A percentile compares a stretch with the other conserved stretches of the same genome.
These are phyloP conservation scores for Macquaria australasica DNA, from an alignment of 2,113 vertebrate genomes.

Conservation along the genomic window DNA sequence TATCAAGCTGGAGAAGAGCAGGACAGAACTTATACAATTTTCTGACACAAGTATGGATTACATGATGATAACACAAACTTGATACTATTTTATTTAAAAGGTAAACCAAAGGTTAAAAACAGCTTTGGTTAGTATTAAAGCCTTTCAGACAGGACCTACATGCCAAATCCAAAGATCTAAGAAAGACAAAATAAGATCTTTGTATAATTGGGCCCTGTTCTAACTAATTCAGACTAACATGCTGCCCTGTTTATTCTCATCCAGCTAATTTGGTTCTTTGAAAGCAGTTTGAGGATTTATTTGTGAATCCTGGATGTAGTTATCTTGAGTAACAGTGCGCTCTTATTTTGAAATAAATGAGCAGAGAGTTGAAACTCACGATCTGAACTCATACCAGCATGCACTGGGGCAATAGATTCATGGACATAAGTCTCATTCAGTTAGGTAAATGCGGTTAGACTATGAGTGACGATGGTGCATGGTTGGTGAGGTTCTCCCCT, in stretches of 20 bases:
- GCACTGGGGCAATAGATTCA: too few species aligned
- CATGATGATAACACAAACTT: not conserved
- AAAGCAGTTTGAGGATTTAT: too few species aligned
- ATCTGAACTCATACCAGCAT: too few species aligned
- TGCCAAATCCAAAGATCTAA: not conserved
- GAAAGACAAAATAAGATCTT: not conserved
- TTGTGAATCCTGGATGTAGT: not conserved
- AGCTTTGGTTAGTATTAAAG: not conserved
- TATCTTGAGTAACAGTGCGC: not conserved
- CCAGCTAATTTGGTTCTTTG: not conserved
- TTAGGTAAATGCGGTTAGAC: too few species aligned
- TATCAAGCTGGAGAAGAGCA: not conserved
- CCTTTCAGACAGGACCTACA: not conserved
- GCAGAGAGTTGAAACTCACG: too few species aligned
- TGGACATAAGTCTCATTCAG: too few species aligned
- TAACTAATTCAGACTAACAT: not conserved
- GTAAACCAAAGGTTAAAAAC: not conserved
- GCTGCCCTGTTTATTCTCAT: too few species aligned
- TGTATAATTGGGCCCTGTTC: not conserved
- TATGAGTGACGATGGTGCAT: too few species aligned
- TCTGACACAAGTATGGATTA: not conserved
- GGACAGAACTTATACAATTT: not conserved
- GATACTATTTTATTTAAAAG: not conserved
- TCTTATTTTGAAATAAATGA: too few species aligned
- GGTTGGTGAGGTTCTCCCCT: too few species aligned